Base-by-base conservation (phyloP, 2,797 vertebrate species). In the Arrhamphus sclerolepis region DNA sequence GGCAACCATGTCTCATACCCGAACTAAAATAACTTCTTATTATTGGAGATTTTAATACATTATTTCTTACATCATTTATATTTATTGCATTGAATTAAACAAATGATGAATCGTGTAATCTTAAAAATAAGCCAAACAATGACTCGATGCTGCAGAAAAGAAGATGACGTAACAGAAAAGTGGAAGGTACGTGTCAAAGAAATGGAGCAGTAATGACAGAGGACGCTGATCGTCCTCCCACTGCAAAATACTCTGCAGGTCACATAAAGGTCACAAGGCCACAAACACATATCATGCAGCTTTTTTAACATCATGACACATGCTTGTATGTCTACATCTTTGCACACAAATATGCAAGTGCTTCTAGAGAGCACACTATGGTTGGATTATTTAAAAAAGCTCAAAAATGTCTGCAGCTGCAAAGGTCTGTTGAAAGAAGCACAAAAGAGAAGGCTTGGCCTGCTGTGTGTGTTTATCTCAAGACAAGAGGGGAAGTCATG, bases 211-310 rank as follows among this genome's bases (percentile, higher is more conserved):
- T 47, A 54, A 9, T 55, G 18, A 51, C 11, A 28, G 10, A 46
- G 47, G 14, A 41, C 50, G 49, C 6, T 39, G 46, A 9, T 22
- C 53, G n/a, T n/a, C 56, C 11, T 19, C 11, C 16, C 3, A 18
- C 1, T 24, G n/a, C 21, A 59, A 48, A 70, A 18, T 44, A 20
- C 22, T 61, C 20, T 28, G 8, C 22, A 31, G 74, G 68, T 73
- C 46, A 66, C 8, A 56, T 24, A 16, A 26, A 68, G 66, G 66
- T 68, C 43, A 54, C 31, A 3, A 4, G 5, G 47, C 48, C 56
- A 52, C 49, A 75, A 38, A 64, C 65, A 72, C 67, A 53, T 44
- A 49, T 21, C 19, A 48, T 64, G 57, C 42, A 47, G 24, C 18
- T 46, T 57, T 62, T 60, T 29, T 56, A 69, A 78, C 51, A 57